phyloP scores from a whole-genome alignment of 2,888 invertebrate species.

The Melipona beecheii region DNA sequence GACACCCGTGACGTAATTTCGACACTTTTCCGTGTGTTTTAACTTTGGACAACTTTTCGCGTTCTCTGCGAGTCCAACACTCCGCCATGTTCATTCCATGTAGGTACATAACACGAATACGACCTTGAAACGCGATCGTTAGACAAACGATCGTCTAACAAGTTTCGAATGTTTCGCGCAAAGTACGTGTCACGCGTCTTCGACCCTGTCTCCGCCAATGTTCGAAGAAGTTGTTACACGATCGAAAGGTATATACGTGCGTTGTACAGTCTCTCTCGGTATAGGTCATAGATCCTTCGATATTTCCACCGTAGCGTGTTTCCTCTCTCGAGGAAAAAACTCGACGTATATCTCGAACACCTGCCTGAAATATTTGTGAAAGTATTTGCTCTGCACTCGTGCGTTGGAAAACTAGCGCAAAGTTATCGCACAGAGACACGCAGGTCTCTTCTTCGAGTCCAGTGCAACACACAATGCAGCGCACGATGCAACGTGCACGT shows the following conservation, averaged over 20 bases:
- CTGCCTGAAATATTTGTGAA: conserved; percentile 9
- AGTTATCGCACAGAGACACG: neutral
- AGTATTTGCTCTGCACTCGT: conserved; percentile 6
- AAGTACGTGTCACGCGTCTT: conserved; percentile 9
- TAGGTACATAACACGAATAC: conserved; percentile 34
- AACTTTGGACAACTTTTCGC: neutral
- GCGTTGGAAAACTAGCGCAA: conserved; percentile 19
- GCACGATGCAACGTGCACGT: no score
- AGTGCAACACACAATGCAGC: neutral
- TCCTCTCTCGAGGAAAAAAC: neutral
- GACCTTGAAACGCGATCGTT: conserved; percentile 38
- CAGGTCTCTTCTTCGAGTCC: neutral
- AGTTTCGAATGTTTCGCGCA: neutral
- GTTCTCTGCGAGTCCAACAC: neutral
- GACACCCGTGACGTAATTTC: neutral
- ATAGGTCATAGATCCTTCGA: conserved; percentile 4
- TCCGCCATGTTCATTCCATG: conserved; percentile 49
- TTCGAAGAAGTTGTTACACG: neutral
- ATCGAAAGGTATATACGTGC: neutral
- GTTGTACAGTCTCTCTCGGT: neutral
- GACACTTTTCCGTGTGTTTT: neutral
- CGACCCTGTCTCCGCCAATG: neutral
- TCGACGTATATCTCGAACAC: neutral
- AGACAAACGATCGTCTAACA: neutral
- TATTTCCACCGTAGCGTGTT: neutral